Evolutionary conservation across 1,140 invertebrate genomes (phyloP).

Genomic region (Papilio xuthus): DNA sequence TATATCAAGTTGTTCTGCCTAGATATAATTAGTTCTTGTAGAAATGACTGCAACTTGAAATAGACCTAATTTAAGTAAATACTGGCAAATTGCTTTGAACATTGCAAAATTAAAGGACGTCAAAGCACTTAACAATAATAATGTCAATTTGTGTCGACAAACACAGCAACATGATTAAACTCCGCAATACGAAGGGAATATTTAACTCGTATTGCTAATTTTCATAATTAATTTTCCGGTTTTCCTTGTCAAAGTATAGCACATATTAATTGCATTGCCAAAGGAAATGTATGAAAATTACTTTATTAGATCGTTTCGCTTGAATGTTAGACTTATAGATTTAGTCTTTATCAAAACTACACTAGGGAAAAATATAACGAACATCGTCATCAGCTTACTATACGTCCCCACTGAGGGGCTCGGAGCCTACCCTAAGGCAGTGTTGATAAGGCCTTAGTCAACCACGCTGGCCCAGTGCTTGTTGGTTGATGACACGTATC

Average conservation of each 20-base stretch:
- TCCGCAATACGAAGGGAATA: slow-evolving; percentile 14
- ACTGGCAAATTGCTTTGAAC: slow-evolving; percentile 51
- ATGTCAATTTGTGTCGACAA: slow-evolving; percentile 21
- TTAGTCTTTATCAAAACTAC: no score
- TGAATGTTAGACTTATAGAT: not conserved
- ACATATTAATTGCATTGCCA: not conserved
- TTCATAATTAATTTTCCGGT: slow-evolving; percentile 3
- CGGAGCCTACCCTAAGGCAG: no score
- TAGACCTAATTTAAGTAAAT: slow-evolving; percentile 59
- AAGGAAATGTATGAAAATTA: not conserved
- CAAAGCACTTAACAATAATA: slow-evolving; percentile 30
- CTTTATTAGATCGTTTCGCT: not conserved
- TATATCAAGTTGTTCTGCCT: slow-evolving; percentile 70
- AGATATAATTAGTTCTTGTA: slow-evolving; percentile 60
- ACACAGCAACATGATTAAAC: slow-evolving; percentile 25
- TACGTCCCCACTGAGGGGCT: no score
- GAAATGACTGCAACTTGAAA: slow-evolving; percentile 59
- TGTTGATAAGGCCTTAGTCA: no score
- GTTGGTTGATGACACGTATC: no score
- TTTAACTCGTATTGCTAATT: slow-evolving; percentile 10
- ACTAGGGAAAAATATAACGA: no score
- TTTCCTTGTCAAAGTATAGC: slow-evolving; percentile 3
- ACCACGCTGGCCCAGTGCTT: no score
- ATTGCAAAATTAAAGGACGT: slow-evolving; percentile 44
- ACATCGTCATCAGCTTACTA: no score